These are phyloP conservation scores for Anorthoa munda DNA, from an alignment of 2,888 invertebrate genomes.

Conservation along the genomic window DNA sequence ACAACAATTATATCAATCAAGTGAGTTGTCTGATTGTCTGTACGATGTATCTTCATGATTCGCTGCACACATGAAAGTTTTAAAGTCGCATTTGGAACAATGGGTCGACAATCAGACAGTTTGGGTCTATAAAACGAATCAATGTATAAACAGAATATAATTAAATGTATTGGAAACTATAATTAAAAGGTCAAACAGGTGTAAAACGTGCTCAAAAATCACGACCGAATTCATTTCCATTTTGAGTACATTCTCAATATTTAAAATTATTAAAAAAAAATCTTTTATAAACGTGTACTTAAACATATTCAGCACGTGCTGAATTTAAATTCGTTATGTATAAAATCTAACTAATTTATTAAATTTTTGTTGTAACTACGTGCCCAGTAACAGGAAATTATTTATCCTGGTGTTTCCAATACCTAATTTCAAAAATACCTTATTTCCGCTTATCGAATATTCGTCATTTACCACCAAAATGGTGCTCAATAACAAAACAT, in stretches of 20 bases:
- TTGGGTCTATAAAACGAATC: background rate
- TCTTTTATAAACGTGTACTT: background rate
- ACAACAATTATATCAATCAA: slow-evolving; percentile 84
- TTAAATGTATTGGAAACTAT: background rate
- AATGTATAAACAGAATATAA: background rate
- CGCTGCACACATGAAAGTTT: slow-evolving; percentile 10
- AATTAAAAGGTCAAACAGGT: background rate
- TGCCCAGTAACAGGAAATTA: background rate
- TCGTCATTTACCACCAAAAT: background rate
- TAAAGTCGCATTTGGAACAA: slow-evolving; percentile 3
- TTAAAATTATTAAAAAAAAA: background rate
- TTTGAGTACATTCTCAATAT: background rate
- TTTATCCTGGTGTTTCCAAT: background rate
- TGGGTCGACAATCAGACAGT: background rate
- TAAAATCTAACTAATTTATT: background rate
- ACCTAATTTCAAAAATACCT: background rate
- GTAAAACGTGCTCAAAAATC: background rate
- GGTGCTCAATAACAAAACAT: too few relatives aligned
- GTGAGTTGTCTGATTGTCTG: slow-evolving; percentile 70
- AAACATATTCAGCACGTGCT: background rate
- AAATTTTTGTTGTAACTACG: background rate
- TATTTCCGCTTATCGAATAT: background rate
- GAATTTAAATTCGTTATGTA: background rate
- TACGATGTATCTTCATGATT: slow-evolving; percentile 63
- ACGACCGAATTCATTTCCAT: background rate